These are phyloP conservation scores for Cydia fagiglandana DNA, from an alignment of 1,140 invertebrate species.

Conservation along the genomic window DNA sequence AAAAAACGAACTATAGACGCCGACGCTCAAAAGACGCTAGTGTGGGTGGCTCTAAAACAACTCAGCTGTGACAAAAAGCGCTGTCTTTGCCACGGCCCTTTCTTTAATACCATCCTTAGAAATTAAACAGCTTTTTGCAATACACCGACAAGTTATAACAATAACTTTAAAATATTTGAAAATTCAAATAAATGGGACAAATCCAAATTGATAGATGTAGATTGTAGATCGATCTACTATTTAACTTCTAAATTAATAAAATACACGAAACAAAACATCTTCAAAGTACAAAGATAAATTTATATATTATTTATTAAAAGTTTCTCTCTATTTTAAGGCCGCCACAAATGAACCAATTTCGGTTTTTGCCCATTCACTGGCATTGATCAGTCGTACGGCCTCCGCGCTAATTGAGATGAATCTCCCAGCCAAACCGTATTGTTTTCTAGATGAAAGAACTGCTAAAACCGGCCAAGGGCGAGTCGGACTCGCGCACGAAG, in stretches of 20 bases:
- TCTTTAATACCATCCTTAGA: no score
- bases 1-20: no score
- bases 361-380: conserved; percentile 14
- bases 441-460: conserved; percentile 27
- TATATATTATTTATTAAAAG: conserved; percentile 8
- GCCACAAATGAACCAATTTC: conserved; percentile 28
- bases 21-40: no score
- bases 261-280: background rate
- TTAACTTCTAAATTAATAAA: background rate
- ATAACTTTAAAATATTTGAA: background rate
- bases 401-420: conserved; percentile 10
- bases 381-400: conserved; percentile 20
- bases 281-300: background rate
- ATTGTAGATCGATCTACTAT: background rate
- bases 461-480: background rate
- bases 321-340: conserved; percentile 1
- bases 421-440: conserved; percentile 13
- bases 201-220: background rate
- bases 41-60: no score
- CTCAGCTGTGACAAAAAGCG: no score
- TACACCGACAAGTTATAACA: no score
- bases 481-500: no score
- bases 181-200: background rate
- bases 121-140: no score
- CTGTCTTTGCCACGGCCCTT: no score